Evolutionary conservation across 2,113 vertebrate species (phyloP).

Genomic region (Daubentonia madagascariensis): DNA sequence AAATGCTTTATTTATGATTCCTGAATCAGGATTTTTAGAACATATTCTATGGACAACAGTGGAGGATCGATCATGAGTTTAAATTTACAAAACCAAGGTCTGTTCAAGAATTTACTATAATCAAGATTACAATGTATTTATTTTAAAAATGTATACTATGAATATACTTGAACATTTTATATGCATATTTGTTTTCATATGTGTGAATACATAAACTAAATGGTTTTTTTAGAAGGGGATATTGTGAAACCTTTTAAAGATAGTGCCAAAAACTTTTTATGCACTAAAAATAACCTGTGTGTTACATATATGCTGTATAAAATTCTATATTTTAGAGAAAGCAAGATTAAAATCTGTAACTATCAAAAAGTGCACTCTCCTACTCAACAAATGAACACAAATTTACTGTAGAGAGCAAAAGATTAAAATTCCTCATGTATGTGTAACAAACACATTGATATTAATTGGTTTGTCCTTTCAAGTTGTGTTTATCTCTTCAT

Average conservation of each 20-base stretch:
- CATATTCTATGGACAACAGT: neutral
- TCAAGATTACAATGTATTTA: neutral
- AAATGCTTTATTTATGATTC: conserved; percentile 68
- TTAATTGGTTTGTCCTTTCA: conserved; percentile 99
- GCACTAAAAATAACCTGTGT: neutral
- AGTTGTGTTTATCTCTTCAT: conserved; percentile 98
- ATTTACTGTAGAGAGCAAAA: conserved; percentile 81
- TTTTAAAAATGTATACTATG: neutral
- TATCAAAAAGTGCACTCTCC: conserved; percentile 64
- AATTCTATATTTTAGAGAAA: neutral
- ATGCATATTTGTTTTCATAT: neutral
- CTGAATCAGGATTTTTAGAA: conserved; percentile 66
- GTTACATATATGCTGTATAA: neutral
- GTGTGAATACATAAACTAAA: neutral
- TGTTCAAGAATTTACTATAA: neutral
- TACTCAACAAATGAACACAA: conserved; percentile 75
- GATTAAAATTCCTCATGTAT: conserved; percentile 86
- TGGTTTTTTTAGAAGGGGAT: neutral
- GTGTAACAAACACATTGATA: conserved; percentile 96
- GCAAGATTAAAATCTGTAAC: conserved; percentile 37
- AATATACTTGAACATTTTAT: neutral
- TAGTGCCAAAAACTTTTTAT: neutral
- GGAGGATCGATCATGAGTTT: conserved; percentile 50
- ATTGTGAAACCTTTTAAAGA: neutral
- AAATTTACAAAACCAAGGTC: neutral